Conservation (phyloP, 2,797 vertebrate genomes). For the Eulemur coronatus region DNA sequence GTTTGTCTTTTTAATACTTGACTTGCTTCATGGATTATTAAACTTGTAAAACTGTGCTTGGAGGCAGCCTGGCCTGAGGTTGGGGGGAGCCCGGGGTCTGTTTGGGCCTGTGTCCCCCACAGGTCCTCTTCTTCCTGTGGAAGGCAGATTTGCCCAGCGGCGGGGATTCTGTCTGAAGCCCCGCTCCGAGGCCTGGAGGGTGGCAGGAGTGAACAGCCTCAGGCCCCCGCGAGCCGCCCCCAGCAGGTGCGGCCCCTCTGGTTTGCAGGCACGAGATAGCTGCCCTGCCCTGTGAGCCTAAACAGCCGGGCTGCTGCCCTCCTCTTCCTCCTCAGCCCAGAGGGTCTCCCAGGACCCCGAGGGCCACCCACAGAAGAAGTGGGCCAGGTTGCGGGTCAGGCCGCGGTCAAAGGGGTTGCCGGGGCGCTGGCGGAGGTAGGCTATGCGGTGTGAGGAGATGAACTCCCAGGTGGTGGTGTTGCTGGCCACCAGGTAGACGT, state of each 20-base stretch:
- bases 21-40: constrained; percentile 67
- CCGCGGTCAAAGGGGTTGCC: constrained; percentile 96
- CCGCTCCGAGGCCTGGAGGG: not conserved
- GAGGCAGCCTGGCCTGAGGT: not conserved
- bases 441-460: constrained; percentile 94
- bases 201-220: not conserved
- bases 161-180: not conserved
- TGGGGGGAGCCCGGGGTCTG: not conserved
- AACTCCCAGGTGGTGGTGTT: constrained; percentile 99
- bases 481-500: constrained; percentile 94
- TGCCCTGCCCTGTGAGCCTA: constrained; percentile 73
- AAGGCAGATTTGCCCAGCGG: not conserved
- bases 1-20: constrained; percentile 61
- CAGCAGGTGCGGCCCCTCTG: not conserved
- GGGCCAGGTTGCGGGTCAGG: constrained; percentile 91
- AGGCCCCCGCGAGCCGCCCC: not conserved
- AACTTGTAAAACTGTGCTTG: constrained; percentile 52
- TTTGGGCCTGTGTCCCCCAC: not conserved
- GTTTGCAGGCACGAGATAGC: constrained; percentile 33
- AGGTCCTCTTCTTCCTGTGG: not conserved
- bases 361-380: constrained; percentile 93
- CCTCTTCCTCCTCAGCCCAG: constrained; percentile 87
- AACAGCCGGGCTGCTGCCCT: constrained; percentile 75
- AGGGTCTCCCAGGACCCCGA: constrained; percentile 92
- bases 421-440: constrained; percentile 92